These are phyloP conservation scores for Diglossa cyanea DNA, from an alignment of 2,797 vertebrate species.

Conservation along the genomic window DNA sequence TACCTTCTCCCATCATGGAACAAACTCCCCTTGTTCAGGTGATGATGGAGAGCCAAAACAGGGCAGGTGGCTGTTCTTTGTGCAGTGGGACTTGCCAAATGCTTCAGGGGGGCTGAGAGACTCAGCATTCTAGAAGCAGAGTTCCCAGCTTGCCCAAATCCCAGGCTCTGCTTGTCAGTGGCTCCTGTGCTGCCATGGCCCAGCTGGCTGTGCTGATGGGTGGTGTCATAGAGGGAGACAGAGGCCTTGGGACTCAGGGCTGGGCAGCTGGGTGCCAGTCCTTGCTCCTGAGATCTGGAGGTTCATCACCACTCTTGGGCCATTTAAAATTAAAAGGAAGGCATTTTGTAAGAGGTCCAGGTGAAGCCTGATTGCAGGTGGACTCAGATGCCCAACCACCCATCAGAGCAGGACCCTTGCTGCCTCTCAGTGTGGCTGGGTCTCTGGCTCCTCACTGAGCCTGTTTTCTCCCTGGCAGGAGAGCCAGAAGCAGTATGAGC, in stretches of 20 bases:
- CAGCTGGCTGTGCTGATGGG: background rate
- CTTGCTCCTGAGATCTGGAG: background rate
- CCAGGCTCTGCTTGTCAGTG: background rate
- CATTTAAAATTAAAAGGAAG: background rate
- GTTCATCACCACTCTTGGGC: background rate
- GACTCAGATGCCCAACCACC: background rate
- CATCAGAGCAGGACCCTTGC: background rate
- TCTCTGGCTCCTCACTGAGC: background rate
- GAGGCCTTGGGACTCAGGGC: background rate
- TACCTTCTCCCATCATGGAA: background rate
- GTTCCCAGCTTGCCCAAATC: background rate
- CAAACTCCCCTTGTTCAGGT: background rate
- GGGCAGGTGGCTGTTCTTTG: background rate
- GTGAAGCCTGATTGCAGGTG: background rate
- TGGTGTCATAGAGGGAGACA: background rate
- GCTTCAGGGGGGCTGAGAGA: rapidly evolving
- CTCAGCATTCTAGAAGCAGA: background rate
- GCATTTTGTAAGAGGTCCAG: background rate
- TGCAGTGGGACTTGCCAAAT: background rate
- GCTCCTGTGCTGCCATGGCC: background rate
- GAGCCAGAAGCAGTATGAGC: conserved; percentile 87
- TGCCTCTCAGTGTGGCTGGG: background rate
- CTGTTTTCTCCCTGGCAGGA: conserved; percentile 70
- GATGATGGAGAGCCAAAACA: background rate
- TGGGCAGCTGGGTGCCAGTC: background rate